Evolutionary conservation across 2,888 invertebrate genomes (phyloP), one percentile per base, ranked within the genome.

Genomic region (Lasius platythorax): DNA sequence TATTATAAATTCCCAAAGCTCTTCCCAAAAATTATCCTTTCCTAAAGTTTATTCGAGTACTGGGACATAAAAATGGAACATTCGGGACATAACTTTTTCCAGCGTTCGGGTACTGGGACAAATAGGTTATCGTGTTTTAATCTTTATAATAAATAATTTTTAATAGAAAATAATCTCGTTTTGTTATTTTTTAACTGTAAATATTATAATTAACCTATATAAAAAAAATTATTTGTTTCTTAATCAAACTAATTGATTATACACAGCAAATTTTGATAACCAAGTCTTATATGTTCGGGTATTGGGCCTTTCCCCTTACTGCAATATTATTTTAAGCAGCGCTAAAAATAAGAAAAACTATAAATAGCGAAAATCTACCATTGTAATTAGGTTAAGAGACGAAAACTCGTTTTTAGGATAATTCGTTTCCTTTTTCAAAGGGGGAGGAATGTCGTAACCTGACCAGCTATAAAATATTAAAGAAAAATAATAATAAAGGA

Each of bases 111-210:
- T 58, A 58, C 56, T 11, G 56, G 56, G 56, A 23, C 56, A 58
- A 58, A 58, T 58, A 58, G 56, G 23, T n/a, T 58, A 58, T 58
- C 58, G 58, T 58, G 28, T 58, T 58, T 28, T 58, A 58, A 58
- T 58, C 28, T 58, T 12, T 58, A 58, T 58, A 58, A 58, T 12
- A 58, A 58, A 58, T 58, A 58, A 58, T 58, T 58, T 58, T 58
- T 28, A 30, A 58, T 58, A 30, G 1, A 58, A 28, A 58, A 58
- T 15, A 58, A 58, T 12, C 12, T 58, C 12, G 1, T 9, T 58
- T 58, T 30, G 58, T 28, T 12, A 30, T 58, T 58, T 58, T 12
- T 3, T 58, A 23, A 28, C 28, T 15, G 28, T 58, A 58, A n/a
- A 58, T 58, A 58, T 58, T 58, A 58, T 28, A 58, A 2, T 58